Conservation (phyloP, 2,797 vertebrate species). For the Lepilemur septentrionalis region DNA sequence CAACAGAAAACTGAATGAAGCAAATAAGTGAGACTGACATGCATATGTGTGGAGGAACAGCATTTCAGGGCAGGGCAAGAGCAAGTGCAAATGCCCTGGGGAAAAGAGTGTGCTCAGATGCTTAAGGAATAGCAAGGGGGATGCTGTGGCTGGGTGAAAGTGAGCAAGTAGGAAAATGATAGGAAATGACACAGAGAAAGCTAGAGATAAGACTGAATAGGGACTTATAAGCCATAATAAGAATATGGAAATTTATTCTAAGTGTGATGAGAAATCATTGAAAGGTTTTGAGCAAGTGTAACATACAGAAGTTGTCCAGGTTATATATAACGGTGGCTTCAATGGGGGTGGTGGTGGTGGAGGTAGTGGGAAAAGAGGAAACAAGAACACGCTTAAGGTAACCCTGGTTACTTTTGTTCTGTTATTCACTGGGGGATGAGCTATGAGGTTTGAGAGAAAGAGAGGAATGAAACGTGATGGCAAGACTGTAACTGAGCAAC, state of each 20-base stretch:
- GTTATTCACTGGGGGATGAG: fast-evolving
- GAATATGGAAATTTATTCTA: background rate
- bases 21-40: background rate
- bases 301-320: background rate
- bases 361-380: background rate
- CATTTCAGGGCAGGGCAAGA: background rate
- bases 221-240: background rate
- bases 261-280: background rate
- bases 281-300: background rate
- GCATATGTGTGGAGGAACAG: background rate
- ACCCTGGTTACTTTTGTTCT: background rate
- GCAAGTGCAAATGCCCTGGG: background rate
- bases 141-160: background rate
- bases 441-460: background rate
- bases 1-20: background rate
- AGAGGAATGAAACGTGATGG: background rate
- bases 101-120: background rate
- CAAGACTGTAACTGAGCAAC: background rate
- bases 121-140: background rate
- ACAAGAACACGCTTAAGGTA: background rate
- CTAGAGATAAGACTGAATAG: background rate
- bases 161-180: background rate
- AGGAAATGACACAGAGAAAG: background rate
- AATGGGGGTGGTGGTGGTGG: fast-evolving
- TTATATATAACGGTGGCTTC: background rate